phyloP scores from a whole-genome alignment of 35 echinoderm and acorn worm genomes.

The Amphiura filiformis region DNA sequence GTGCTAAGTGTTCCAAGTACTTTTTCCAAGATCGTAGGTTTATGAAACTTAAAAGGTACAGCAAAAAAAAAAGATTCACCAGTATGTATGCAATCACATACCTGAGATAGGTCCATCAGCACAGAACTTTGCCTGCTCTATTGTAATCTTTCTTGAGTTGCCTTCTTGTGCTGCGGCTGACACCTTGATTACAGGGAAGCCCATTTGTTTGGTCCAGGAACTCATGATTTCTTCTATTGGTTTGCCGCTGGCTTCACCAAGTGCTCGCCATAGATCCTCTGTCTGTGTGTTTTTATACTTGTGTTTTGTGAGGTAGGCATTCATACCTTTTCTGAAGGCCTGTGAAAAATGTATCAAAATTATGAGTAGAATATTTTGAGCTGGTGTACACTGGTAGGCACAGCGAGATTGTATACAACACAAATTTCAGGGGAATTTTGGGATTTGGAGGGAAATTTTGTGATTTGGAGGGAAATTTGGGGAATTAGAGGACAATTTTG shows the following conservation, averaged over 20 bases:
- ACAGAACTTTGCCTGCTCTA: constrained; percentile 83
- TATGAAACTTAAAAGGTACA: no score
- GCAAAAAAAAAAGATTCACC: no score
- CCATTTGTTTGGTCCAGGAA: constrained; percentile 98
- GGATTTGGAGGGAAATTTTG: no score
- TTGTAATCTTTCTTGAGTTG: constrained; percentile 63
- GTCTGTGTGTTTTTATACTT: constrained; percentile 89
- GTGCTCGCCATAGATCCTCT: constrained; percentile 82
- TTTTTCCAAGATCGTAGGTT: no score
- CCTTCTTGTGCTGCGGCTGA: constrained; percentile 66
- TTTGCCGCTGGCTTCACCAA: constrained; percentile 77
- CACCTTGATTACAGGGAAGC: constrained; percentile 89
- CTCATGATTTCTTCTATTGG: constrained; percentile 85
- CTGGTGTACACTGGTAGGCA: no score
- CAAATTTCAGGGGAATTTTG: no score
- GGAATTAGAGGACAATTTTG: no score
- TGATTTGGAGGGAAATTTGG: no score
- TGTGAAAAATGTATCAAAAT: neutral
- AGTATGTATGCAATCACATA: no score
- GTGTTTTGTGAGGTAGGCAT: constrained; percentile 75
- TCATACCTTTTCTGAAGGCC: constrained; percentile 87
- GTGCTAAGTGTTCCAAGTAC: no score
- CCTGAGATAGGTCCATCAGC: constrained; percentile 78
- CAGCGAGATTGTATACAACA: no score
- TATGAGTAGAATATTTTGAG: no score